phyloP scores from a whole-genome alignment of 2,113 vertebrate species.

The Microcebus murinus region DNA sequence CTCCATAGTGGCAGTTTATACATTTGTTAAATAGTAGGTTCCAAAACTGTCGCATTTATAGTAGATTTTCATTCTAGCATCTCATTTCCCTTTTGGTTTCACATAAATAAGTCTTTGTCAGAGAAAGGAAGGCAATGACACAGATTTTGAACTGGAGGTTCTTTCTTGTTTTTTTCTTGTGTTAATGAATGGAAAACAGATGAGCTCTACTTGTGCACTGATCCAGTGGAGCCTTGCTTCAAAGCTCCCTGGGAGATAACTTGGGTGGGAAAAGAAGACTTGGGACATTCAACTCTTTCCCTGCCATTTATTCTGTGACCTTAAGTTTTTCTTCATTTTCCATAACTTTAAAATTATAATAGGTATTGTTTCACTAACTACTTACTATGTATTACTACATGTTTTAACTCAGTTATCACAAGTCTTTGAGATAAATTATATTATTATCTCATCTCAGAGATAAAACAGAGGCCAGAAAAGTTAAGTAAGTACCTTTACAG shows the following conservation, averaged over 20 bases:
- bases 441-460: neutral
- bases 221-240: too few relatives aligned
- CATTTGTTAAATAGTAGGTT: neutral
- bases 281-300: neutral
- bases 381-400: neutral
- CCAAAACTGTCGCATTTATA: neutral
- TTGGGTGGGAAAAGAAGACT: too few relatives aligned
- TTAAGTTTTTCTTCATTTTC: neutral
- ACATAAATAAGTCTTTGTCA: neutral
- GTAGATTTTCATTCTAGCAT: neutral
- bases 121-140: neutral
- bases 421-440: neutral
- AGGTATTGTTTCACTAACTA: neutral
- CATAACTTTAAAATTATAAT: neutral
- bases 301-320: neutral
- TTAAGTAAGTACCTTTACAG: neutral
- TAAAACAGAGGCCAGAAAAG: neutral
- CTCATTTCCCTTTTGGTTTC: neutral
- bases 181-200: neutral
- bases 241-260: too few relatives aligned
- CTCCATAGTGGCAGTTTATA: neutral
- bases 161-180: neutral
- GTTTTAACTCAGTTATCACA: neutral
- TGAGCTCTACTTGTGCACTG: neutral
- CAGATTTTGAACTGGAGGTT: neutral